phyloP scores from a whole-genome alignment of 2,797 vertebrate species.

The Pseudomugil tenellus region DNA sequence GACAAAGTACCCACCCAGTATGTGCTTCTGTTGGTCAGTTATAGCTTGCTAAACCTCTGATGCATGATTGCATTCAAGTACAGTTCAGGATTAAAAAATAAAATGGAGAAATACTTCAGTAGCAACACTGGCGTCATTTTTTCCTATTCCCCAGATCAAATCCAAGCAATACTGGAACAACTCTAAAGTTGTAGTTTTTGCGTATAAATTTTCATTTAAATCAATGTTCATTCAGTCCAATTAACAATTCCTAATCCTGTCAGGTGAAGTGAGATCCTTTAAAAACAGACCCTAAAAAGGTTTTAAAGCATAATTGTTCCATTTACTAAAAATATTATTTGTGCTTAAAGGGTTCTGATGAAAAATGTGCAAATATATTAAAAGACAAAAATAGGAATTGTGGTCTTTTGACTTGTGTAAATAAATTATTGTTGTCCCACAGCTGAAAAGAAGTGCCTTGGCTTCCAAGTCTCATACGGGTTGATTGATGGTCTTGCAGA shows the following conservation, averaged over 20 bases:
- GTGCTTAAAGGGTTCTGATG: constrained; percentile 57
- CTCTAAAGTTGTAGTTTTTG: constrained; percentile 12
- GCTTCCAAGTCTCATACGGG: constrained; percentile 28
- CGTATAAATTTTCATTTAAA: constrained; percentile 25
- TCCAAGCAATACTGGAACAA: constrained; percentile 23
- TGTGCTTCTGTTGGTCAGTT: constrained; percentile 40
- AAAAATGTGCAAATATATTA: constrained; percentile 64
- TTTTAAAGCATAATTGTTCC: constrained; percentile 61
- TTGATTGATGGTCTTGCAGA: constrained; percentile 27
- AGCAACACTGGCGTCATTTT: constrained; percentile 24
- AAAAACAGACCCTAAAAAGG: constrained; percentile 75
- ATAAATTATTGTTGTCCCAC: constrained; percentile 44
- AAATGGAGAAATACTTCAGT: constrained; percentile 52
- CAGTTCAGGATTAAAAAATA: constrained; percentile 66
- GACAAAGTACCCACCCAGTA: constrained; percentile 26
- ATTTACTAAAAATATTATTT: constrained; percentile 55
- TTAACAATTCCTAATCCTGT: constrained; percentile 65
- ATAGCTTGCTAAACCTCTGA: constrained; percentile 57
- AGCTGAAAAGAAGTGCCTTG: constrained; percentile 39
- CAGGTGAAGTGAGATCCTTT: constrained; percentile 68
- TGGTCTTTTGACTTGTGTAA: constrained; percentile 52
- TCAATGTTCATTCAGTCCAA: constrained; percentile 47
- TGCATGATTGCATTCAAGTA: constrained; percentile 55
- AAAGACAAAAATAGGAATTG: constrained; percentile 78
- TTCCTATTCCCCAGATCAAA: background rate